Base-by-base conservation (phyloP, 2,888 invertebrate species). In the Sphecodes monilicornis region DNA sequence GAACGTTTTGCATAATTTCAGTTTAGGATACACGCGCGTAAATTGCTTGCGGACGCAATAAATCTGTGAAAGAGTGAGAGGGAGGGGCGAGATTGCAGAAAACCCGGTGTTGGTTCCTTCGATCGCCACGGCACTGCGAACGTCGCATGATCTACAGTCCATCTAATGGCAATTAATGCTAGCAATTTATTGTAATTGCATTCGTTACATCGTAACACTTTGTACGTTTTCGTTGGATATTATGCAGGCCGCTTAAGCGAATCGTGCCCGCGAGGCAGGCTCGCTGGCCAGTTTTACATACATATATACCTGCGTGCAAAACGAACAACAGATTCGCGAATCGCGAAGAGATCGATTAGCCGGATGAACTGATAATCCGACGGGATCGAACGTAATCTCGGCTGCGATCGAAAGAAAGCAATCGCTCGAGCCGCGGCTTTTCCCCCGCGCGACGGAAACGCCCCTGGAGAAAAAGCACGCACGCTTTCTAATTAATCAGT, bases 401-500 rank as follows among this genome's bases (percentile, higher is more conserved):
- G 46, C 60, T 29, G 22, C 22, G 71, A 69, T 82, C 54, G 36
- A 78, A 85, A 80, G 57, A 29, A 72, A 68, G 8, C 46, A 39
- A 70, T 69, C 46, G 26, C 66, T 16, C 60, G 0, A 11, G 29
- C 6, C 60, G n/a, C 16, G 60, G 16, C 60, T 60, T 60, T 29
- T 29, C 60, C 29, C 29, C 29, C 29, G 57, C 60, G 29, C 16
- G 60, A 29, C 60, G 64, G 64, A 66, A 66, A 66, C 32, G 18
- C 29, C 10, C 32, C 36, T 13, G 1, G 64, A 8, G 32, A 36
- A 66, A 78, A 69, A 46, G 68, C 73, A 78, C 71, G 79, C 84
- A n/a, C n/a, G 80, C 89, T 87, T 89, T 89, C 89, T 82, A 89
- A 89, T 89, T 87, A 87, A 89, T 89, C 89, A 81, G 89, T 89